phyloP scores from a whole-genome alignment of 2,797 vertebrate species.

The Galago senegalensis region DNA sequence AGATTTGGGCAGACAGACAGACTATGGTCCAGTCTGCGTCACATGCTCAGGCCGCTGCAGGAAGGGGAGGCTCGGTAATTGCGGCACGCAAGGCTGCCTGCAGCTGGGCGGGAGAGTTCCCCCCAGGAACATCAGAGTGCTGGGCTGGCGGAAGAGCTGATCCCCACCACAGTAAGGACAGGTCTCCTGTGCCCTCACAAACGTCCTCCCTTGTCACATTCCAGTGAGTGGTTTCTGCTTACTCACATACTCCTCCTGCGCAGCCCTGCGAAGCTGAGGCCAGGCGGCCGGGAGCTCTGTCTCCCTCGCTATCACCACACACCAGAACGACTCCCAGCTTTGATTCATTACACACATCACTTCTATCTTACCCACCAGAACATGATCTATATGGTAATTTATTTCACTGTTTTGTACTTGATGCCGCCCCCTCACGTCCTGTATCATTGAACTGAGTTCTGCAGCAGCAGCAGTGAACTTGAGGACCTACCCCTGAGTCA shows the following conservation, averaged over 20 bases:
- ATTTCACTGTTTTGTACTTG: constrained; percentile 81
- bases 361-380: constrained; percentile 84
- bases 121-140: constrained; percentile 46
- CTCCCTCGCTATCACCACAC: constrained; percentile 65
- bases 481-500: constrained; percentile 58
- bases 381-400: constrained; percentile 86
- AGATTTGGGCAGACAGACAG: neutral
- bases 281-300: constrained; percentile 43
- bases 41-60: accelerated
- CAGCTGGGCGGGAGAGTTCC: neutral
- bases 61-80: neutral
- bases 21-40: neutral
- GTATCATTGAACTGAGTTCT: constrained; percentile 79
- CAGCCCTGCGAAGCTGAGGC: constrained; percentile 43
- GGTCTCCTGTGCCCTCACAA: constrained; percentile 71
- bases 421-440: constrained; percentile 77
- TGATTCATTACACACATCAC: constrained; percentile 86
- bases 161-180: constrained; percentile 45
- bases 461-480: constrained; percentile 70
- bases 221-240: constrained; percentile 80
- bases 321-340: constrained; percentile 75
- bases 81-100: neutral
- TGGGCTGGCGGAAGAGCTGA: constrained; percentile 53
- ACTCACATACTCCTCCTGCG: constrained; percentile 70
- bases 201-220: constrained; percentile 80